These are phyloP conservation scores for Indri indri DNA, from an alignment of 2,113 vertebrate species.

Conservation along the genomic window DNA sequence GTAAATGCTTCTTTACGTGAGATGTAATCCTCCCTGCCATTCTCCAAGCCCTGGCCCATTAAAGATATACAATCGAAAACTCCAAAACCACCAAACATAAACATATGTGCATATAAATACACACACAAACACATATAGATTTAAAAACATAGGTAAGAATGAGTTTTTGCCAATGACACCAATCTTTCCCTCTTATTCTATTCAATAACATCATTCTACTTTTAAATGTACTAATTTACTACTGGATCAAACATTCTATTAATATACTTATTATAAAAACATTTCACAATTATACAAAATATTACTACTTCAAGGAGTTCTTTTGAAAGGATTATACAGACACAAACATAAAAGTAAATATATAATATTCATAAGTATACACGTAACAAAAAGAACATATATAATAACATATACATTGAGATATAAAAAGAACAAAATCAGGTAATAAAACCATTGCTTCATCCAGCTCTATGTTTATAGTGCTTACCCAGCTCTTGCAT, in stretches of 20 bases:
- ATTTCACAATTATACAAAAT: slow-evolving; percentile 3
- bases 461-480: not conserved
- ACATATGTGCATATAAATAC: not conserved
- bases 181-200: not conserved
- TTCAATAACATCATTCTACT: not conserved
- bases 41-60: not conserved
- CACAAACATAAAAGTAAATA: not conserved
- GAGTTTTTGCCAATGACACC: not conserved
- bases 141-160: not conserved
- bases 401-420: not conserved
- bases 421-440: slow-evolving; percentile 26
- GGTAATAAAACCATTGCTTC: not conserved
- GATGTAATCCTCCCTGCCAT: not conserved
- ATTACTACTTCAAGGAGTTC: not conserved
- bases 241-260: not conserved
- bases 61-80: not conserved
- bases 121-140: not conserved
- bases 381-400: slow-evolving; percentile 19
- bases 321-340: not conserved
- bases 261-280: not conserved
- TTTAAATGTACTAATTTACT: slow-evolving; percentile 43
- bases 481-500: not conserved
- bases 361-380: not conserved
- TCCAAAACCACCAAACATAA: not conserved
- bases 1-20: not conserved